Evolutionary conservation across 2,113 vertebrate genomes (phyloP).

Genomic region (Ophthalmolycus amberensis): DNA sequence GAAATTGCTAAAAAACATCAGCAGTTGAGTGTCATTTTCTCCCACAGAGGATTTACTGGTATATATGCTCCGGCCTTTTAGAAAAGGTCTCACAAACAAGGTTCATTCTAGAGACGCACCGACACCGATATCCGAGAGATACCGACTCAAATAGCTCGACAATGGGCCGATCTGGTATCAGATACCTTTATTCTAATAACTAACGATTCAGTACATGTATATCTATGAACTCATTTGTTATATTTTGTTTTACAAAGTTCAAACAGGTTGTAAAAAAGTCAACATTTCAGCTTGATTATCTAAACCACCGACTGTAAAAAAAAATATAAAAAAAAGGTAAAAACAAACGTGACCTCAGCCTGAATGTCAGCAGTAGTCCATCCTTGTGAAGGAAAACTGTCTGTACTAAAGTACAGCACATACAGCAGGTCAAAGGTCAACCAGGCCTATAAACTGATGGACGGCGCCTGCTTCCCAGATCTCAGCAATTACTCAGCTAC

Average conservation of each 20-base stretch:
- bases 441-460: neutral
- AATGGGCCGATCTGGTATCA: too few species aligned
- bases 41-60: too few species aligned
- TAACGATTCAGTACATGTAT: too few species aligned
- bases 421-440: neutral
- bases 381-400: neutral
- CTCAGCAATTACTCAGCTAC: neutral
- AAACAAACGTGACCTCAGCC: neutral
- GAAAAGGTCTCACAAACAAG: neutral
- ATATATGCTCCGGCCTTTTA: neutral
- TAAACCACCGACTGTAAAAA: neutral
- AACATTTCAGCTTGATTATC: neutral
- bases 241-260: too few species aligned
- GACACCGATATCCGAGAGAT: too few species aligned
- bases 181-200: too few species aligned
- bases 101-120: too few species aligned
- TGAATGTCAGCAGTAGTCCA: neutral
- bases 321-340: neutral
- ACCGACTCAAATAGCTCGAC: too few species aligned
- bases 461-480: neutral
- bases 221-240: too few species aligned
- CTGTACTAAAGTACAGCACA: neutral
- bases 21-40: too few species aligned
- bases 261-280: neutral
- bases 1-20: too few species aligned